phyloP scores from a whole-genome alignment of 2,888 invertebrate species.

The Stenolophus ochropezus region DNA sequence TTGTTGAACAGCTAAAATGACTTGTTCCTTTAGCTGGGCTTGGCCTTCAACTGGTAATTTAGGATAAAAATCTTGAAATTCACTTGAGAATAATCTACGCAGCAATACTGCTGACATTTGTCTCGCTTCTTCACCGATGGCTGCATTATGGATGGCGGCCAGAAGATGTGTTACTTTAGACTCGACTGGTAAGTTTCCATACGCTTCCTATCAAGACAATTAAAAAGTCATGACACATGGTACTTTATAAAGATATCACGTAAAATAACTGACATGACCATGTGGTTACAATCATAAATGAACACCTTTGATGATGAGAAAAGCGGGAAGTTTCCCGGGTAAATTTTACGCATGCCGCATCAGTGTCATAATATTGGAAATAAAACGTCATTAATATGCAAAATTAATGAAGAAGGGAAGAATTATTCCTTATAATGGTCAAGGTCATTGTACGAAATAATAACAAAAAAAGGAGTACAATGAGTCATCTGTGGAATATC shows the following conservation, averaged over 20 bases:
- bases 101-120: slow-evolving; percentile 96
- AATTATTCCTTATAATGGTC: slow-evolving; percentile 44
- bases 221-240: slow-evolving; percentile 60
- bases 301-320: slow-evolving; percentile 2
- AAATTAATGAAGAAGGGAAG: slow-evolving; percentile 11
- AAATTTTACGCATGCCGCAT: slow-evolving; percentile 36
- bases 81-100: slow-evolving; percentile 90
- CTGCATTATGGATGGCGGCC: slow-evolving; percentile 86
- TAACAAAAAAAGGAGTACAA: slow-evolving; percentile 48
- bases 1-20: slow-evolving; percentile 89
- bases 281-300: neutral
- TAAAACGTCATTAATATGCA: slow-evolving; percentile 34
- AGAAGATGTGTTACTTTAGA: slow-evolving; percentile 89
- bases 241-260: neutral
- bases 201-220: slow-evolving; percentile 87
- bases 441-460: slow-evolving; percentile 56
- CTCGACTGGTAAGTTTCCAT: slow-evolving; percentile 88
- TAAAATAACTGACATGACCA: slow-evolving; percentile 53
- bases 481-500: slow-evolving; percentile 53
- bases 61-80: slow-evolving; percentile 95
- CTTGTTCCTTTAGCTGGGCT: slow-evolving; percentile 88
- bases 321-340: slow-evolving; percentile 48
- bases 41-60: slow-evolving; percentile 89
- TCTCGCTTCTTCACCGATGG: slow-evolving; percentile 87
- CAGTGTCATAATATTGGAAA: slow-evolving; percentile 30